phyloP scores from a whole-genome alignment of 2,888 invertebrate genomes.

The Drosophila robusta region DNA sequence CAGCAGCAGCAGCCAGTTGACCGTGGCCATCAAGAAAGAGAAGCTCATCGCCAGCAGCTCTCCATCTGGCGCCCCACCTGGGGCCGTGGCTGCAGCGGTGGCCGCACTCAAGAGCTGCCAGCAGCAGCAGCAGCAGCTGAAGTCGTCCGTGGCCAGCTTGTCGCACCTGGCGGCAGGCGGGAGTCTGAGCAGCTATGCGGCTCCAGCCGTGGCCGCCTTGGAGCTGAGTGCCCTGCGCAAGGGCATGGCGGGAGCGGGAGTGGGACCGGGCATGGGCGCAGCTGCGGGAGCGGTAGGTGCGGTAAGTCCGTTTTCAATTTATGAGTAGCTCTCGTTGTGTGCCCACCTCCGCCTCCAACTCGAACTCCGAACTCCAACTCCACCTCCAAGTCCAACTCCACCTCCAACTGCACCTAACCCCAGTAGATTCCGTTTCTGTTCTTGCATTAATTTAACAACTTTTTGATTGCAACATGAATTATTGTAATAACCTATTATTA shows the following conservation, averaged over 20 bases:
- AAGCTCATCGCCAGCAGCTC: constrained; percentile 29
- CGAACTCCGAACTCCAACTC: constrained; percentile 18
- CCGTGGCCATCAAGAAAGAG: constrained; percentile 42
- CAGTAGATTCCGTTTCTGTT: constrained; percentile 51
- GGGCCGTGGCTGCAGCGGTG: constrained; percentile 59
- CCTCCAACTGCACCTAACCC: constrained; percentile 46
- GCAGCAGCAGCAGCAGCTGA: constrained; percentile 57
- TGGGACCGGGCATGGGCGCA: constrained; percentile 54
- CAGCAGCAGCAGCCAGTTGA: constrained; percentile 35
- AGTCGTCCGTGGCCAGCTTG: constrained; percentile 69
- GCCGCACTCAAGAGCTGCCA: constrained; percentile 68
- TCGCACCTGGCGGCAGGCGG: constrained; percentile 71
- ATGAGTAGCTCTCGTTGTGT: constrained; percentile 67
- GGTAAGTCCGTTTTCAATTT: constrained; percentile 83
- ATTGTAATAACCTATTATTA: constrained; percentile 22
- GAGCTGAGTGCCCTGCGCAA: constrained; percentile 78
- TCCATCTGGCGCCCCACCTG: constrained; percentile 19
- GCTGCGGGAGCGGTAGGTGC: constrained; percentile 76
- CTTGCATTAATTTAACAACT: constrained; percentile 10
- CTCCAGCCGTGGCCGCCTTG: constrained; percentile 52
- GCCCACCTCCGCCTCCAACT: constrained; percentile 49
- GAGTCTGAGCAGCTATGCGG: constrained; percentile 50
- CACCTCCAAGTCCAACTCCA: constrained; percentile 68
- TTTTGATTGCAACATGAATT: constrained; percentile 12
- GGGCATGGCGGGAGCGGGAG: constrained; percentile 70